phyloP scores from a whole-genome alignment of 2,113 vertebrate species.

The Odocoileus hemionus region DNA sequence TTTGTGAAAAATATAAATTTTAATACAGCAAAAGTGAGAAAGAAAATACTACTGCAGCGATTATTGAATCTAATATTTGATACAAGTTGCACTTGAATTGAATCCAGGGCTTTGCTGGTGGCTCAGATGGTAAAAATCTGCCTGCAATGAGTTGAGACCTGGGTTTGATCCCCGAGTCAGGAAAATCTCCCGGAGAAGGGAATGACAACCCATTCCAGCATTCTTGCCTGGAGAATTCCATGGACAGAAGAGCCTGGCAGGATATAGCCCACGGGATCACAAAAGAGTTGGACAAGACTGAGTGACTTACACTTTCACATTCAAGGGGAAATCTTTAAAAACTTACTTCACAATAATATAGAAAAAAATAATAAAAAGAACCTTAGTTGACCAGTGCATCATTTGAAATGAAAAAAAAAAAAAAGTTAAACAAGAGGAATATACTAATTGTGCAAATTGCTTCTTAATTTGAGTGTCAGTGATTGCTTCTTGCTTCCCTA shows the following conservation, averaged over 20 bases:
- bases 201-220: not conserved
- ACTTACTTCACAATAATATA: not conserved
- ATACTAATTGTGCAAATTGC: not conserved
- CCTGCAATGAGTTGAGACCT: not conserved
- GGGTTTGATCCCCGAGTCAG: not conserved
- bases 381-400: not conserved
- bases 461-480: not conserved
- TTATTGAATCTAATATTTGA: not conserved
- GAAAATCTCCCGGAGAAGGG: not conserved
- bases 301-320: not conserved
- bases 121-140: not conserved
- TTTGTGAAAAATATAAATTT: not conserved
- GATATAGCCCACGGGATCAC: not conserved
- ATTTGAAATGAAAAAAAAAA: not conserved
- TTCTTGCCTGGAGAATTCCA: not conserved
- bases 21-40: not conserved
- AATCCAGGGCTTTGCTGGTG: not conserved
- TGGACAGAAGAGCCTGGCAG: not conserved
- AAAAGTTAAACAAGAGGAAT: not conserved
- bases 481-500: not conserved
- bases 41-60: not conserved
- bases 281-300: not conserved
- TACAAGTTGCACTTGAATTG: not conserved
- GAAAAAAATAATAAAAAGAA: not conserved
- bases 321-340: not conserved